phyloP scores from a whole-genome alignment of 2,113 vertebrate species.

The Megaleporinus macrocephalus region DNA sequence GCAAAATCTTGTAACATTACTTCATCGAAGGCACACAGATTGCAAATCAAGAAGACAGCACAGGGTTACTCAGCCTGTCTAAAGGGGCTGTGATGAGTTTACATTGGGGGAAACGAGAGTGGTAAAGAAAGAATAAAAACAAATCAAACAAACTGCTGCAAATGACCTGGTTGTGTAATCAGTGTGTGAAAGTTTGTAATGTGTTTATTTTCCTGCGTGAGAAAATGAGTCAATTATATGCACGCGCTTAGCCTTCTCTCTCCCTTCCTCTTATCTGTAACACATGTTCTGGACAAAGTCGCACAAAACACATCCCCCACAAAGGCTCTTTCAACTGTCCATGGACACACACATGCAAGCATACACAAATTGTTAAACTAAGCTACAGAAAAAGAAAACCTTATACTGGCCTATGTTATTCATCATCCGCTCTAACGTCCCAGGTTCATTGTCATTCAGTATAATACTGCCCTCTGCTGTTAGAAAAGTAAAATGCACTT shows the following conservation, averaged over 20 bases:
- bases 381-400: too few species aligned
- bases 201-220: slow-evolving; percentile 18
- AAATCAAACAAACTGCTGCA: background rate
- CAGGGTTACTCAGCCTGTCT: background rate
- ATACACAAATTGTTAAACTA: too few species aligned
- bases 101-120: slow-evolving; percentile 10
- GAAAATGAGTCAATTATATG: background rate
- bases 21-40: background rate
- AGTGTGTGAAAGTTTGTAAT: background rate
- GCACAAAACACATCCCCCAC: too few species aligned
- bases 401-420: background rate
- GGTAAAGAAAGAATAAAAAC: slow-evolving; percentile 17
- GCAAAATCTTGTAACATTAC: background rate
- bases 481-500: background rate
- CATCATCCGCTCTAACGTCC: background rate
- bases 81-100: background rate
- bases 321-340: too few species aligned
- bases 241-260: background rate
- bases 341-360: too few species aligned
- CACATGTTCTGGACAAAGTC: background rate
- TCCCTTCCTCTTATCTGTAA: background rate
- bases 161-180: background rate
- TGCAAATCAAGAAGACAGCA: slow-evolving; percentile 5
- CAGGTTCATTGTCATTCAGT: background rate
- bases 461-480: slow-evolving; percentile 36